Conservation (phyloP, 1,140 invertebrate genomes). For the Heliconius congener region DNA sequence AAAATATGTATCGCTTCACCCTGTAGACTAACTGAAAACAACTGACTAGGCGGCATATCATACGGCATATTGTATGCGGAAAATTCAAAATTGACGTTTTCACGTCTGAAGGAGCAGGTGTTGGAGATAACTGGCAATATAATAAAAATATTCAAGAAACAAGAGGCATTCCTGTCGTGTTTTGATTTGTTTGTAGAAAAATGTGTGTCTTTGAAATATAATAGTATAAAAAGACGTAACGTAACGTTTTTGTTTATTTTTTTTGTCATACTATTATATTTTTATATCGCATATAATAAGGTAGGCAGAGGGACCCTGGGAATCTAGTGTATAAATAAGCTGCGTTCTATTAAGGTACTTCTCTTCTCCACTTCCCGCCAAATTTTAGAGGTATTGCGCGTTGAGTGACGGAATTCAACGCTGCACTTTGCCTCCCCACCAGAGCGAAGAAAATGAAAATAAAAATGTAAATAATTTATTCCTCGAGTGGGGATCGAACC, state of each 20-base stretch:
- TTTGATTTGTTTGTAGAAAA: constrained; percentile 21
- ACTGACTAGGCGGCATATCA: constrained; percentile 16
- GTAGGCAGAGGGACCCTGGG: too few relatives aligned
- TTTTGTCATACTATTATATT: background rate
- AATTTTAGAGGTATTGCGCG: too few relatives aligned
- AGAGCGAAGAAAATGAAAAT: too few relatives aligned
- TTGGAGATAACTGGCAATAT: constrained; percentile 53
- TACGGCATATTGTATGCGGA: constrained; percentile 58
- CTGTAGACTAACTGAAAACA: constrained; percentile 20
- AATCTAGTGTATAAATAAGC: too few relatives aligned
- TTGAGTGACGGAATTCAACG: too few relatives aligned
- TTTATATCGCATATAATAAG: too few relatives aligned
- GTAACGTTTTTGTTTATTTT: background rate
- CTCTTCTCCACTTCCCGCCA: too few relatives aligned
- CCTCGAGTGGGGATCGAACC: too few relatives aligned
- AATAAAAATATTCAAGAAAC: constrained; percentile 57
- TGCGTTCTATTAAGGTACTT: too few relatives aligned
- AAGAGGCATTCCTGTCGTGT: constrained; percentile 40
- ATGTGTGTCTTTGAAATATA: constrained; percentile 14
- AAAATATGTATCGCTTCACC: constrained; percentile 1
- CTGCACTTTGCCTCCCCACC: too few relatives aligned
- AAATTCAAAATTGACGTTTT: constrained; percentile 77
- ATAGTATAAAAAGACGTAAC: constrained; percentile 7
- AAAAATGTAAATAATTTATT: too few relatives aligned
- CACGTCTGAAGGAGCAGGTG: constrained; percentile 69